Conservation (phyloP, 2,888 invertebrate species). For the Zaprionus bogoriensis region DNA sequence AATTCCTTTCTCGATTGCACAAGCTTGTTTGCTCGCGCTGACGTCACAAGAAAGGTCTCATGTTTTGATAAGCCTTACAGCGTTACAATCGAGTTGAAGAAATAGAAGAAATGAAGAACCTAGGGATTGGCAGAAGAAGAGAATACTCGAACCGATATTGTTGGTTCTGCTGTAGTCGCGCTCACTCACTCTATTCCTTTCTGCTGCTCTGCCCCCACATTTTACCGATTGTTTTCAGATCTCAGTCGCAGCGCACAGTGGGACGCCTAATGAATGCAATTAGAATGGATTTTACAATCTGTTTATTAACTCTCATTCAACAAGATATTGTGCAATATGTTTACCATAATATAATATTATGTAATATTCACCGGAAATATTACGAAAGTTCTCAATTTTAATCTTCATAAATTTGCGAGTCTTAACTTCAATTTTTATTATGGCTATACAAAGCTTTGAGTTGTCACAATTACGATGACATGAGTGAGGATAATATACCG, state of each 20-base stretch:
- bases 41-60: conserved; percentile 31
- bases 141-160: too few relatives aligned
- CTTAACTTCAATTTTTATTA: neutral
- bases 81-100: neutral
- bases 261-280: neutral
- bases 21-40: conserved; percentile 34
- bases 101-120: neutral
- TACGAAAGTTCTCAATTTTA: neutral
- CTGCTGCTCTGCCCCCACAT: neutral
- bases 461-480: neutral
- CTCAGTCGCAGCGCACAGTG: conserved; percentile 43
- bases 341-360: neutral
- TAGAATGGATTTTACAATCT: neutral
- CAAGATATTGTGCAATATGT: too few relatives aligned
- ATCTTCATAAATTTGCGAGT: too few relatives aligned
- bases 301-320: too few relatives aligned
- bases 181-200: neutral
- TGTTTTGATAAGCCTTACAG: conserved; percentile 26
- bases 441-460: neutral
- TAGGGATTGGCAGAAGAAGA: neutral
- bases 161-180: neutral
- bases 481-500: neutral
- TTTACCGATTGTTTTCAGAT: conserved; percentile 39
- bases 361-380: neutral
- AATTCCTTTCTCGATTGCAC: conserved; percentile 40